phyloP scores from a whole-genome alignment of 2,113 vertebrate genomes.

The Lipotes vexillifer region DNA sequence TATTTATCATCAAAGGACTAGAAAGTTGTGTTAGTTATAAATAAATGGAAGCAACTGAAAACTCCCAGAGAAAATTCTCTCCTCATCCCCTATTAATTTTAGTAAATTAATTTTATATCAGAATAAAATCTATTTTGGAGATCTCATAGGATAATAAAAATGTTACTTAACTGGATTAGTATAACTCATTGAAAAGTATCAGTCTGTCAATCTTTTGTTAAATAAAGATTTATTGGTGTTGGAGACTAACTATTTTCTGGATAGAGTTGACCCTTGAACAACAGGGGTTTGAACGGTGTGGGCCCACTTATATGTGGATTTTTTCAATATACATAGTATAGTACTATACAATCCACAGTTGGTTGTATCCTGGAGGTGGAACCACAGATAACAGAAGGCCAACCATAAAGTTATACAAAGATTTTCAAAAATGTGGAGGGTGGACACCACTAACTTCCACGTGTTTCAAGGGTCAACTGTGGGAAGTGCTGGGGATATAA shows the following conservation, averaged over 20 bases:
- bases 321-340: neutral
- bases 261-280: neutral
- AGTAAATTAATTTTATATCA: conserved; percentile 41
- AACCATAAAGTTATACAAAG: no score
- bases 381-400: no score
- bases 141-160: conserved; percentile 7
- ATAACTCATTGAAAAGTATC: neutral
- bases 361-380: no score
- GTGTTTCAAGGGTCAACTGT: neutral
- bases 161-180: conserved; percentile 29
- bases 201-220: neutral
- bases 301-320: neutral
- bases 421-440: no score
- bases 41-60: conserved; percentile 19
- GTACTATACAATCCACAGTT: no score
- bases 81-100: neutral
- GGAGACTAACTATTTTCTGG: neutral
- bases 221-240: conserved; percentile 19
- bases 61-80: conserved; percentile 21
- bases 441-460: neutral
- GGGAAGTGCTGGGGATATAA: neutral
- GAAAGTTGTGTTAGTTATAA: conserved; percentile 43
- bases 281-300: neutral
- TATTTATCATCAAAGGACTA: conserved; percentile 3
- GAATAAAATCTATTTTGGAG: conserved; percentile 43